Evolutionary conservation across 1,140 invertebrate species (phyloP), one percentile per base, ranked within the genome.

Genomic region (Temnothorax curvispinosus): DNA sequence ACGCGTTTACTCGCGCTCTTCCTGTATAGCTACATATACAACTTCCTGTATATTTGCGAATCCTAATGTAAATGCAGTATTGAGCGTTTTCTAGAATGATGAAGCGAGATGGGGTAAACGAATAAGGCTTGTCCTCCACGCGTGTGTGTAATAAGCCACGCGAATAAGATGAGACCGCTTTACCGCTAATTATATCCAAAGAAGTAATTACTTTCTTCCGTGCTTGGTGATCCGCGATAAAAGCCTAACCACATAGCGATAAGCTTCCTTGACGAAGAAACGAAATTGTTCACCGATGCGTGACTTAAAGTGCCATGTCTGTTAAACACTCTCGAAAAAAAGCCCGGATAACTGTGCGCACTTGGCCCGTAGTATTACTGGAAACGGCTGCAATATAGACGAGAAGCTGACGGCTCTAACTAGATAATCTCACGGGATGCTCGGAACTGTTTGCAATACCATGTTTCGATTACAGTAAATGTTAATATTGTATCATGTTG

Each of bases 201-300:
- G 69, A 50, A 74, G 32, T 75, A 84, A 84, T 84, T 74, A 74
- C 41, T 74, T 74, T 80, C 44, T 80, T 84, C 69, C 67, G 41
- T 74, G 80, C 15, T 84, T 54, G 18, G 60, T 84, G 80, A 74
- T 62, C 41, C 80, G 54, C 11, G 69, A 60, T 84, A 74, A 84
- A 84, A 84, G 69, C 69, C 13, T 60, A 71, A 69, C 13, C 78
- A 32, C 27, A 76, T 18, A 75, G 32, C 7, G 32, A 80, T 67
- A 69, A 80, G 47, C 35, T 54, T 69, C n/a, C 47, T 67, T 13
- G 13, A 52, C 18, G 62, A 41, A 54, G 62, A 69, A 47, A 74
- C 80, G 54, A 84, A 84, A 84, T 27, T 44, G 80, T 54, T 38
- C 15, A 38, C 11, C 41, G 67, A 69, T 65, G 77, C 60, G 62